These are phyloP conservation scores for Setipinna tenuifilis DNA, from an alignment of 2,797 vertebrate genomes.

Conservation along the genomic window DNA sequence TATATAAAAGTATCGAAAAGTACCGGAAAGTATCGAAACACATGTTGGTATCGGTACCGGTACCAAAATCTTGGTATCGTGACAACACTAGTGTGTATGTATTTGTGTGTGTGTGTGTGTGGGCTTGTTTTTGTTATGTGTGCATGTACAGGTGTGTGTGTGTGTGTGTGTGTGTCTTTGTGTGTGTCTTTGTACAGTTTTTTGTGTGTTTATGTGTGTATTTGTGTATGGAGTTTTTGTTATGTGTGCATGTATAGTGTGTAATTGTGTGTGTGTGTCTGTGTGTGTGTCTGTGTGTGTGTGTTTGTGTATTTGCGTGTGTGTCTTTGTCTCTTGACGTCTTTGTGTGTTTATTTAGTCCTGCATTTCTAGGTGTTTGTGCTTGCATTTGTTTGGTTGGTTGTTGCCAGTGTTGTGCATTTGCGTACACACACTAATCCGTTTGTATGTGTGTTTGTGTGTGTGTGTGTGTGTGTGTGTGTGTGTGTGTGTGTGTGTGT, in stretches of 20 bases:
- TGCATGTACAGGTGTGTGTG: slow-evolving; percentile 35
- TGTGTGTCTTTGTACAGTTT: slow-evolving; percentile 29
- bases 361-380: slow-evolving; percentile 28
- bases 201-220: slow-evolving; percentile 14
- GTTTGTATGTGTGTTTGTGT: not conserved
- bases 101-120: slow-evolving; percentile 59
- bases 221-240: too few relatives aligned
- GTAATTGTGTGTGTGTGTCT: slow-evolving; percentile 43
- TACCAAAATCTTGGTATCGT: too few relatives aligned
- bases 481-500: slow-evolving; percentile 40
- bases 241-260: slow-evolving; percentile 13
- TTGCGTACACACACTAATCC: too few relatives aligned
- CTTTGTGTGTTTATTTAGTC: slow-evolving; percentile 11
- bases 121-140: not conserved
- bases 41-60: too few relatives aligned
- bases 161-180: slow-evolving; percentile 40
- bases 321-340: not conserved
- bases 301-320: slow-evolving; percentile 33
- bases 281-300: not conserved
- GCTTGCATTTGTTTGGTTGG: slow-evolving; percentile 16
- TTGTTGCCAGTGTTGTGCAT: too few relatives aligned
- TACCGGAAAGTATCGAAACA: too few relatives aligned
- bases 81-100: too few relatives aligned
- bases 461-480: slow-evolving; percentile 36
- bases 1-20: too few relatives aligned